phyloP scores from a whole-genome alignment of 2,888 invertebrate species.

The Gymnocheta viridis region DNA sequence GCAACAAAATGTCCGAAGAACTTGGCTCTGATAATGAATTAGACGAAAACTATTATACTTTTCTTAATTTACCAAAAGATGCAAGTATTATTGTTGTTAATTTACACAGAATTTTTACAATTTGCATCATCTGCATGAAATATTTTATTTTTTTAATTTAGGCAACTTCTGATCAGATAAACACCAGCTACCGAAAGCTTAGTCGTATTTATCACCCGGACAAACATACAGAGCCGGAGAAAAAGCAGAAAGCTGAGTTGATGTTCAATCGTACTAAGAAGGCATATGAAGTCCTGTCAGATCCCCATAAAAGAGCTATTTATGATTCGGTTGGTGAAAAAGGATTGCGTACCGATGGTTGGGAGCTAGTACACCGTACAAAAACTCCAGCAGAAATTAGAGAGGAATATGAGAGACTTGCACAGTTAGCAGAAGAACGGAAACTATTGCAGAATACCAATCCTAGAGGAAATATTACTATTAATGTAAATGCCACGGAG shows the following conservation, averaged over 20 bases:
- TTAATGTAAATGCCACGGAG: constrained; percentile 96
- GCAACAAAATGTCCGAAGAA: constrained; percentile 81
- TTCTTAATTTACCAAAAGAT: constrained; percentile 92
- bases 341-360: constrained; percentile 96
- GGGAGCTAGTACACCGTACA: constrained; percentile 96
- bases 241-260: constrained; percentile 94
- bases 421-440: constrained; percentile 92
- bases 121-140: constrained; percentile 41
- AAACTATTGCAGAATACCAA: constrained; percentile 94
- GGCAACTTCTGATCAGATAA: constrained; percentile 97
- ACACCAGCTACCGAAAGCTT: constrained; percentile 94
- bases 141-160: constrained; percentile 80
- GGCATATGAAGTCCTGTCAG: constrained; percentile 97
- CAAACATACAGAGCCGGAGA: constrained; percentile 92
- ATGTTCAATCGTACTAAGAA: constrained; percentile 96
- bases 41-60: constrained; percentile 94
- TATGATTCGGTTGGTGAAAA: constrained; percentile 94
- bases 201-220: constrained; percentile 98
- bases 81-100: constrained; percentile 83
- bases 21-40: constrained; percentile 85
- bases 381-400: constrained; percentile 97
- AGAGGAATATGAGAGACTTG: constrained; percentile 96
- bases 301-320: constrained; percentile 96
- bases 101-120: constrained; percentile 1
- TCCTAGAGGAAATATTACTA: constrained; percentile 92